Base-by-base conservation (phyloP, 1,140 invertebrate genomes). In the Drosophila nasuta region DNA sequence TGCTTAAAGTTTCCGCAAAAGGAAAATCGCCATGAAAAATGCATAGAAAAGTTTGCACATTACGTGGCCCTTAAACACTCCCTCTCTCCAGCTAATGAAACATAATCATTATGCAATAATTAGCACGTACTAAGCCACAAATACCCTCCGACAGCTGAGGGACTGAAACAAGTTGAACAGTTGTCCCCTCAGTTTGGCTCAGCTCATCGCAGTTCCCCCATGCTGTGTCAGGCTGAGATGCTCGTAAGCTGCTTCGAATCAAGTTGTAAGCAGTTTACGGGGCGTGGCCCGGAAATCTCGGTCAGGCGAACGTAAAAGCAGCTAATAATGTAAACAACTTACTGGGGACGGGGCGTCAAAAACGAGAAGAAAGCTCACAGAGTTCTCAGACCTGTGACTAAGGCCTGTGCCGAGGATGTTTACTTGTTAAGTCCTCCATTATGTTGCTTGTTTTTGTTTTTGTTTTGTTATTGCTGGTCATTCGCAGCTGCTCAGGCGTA, bases 51-150 rank as follows among this genome's bases (percentile, higher is more conserved):
- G 30, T 57, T 57, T 41, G 35, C 33, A 41, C 41, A 59, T 41
- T 57, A 33, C 3, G 33, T 25, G 54, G 46, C 54, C 15, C 46
- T 13, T 13, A 38, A 38, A 54, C 30, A 33, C 6, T 1, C 51
- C 7, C 13, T 13, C 46, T 20, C 17, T 7, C 15, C 33, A 5
- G 43, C 72, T 75, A 87, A 88, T 83, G 85, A 87, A 89, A 89
- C 83, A 89, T 89, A 83, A 87, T 87, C 83, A 89, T 87, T 78
- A 83, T 80, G 85, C 68, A 88, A 83, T 89, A 87, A 87, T 87
- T 87, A 89, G 83, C 83, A 80, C 77, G 58, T 77, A 72, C 68
- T 77, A 70, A 88, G 76, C 76, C 64, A 20, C 56, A 65, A 65
- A 71, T 64, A 30, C 35, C 35, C 33, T 25, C 2, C 41, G n/a